Evolutionary conservation across 1,140 invertebrate species (phyloP), one percentile per base, ranked within the genome.

Genomic region (Teleogryllus occipitalis): DNA sequence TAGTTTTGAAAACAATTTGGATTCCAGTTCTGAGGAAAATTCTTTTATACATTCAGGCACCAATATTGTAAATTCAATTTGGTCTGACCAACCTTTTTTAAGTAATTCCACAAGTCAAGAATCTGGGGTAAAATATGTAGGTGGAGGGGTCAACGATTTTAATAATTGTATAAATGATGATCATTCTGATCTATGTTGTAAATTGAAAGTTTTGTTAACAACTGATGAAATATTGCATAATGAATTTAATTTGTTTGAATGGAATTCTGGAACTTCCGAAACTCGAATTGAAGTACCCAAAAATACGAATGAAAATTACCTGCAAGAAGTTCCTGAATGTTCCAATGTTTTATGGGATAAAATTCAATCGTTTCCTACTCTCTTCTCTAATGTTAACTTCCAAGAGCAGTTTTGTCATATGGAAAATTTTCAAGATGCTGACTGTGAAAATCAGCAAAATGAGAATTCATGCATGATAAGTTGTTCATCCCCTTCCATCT

Each of bases 51-150:
- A 76, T 22, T 84, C 85, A 81, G 85, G 86, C n/a, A 86, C 86
- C 8, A 86, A 86, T 82, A 86, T 87, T 47, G 87, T 83, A 22
- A 86, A 84, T 81, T 87, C 86, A 46, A 87, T 87, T 82, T 87
- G 86, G 86, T 85, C 85, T 47, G 78, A 82, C 18, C 65, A 79
- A 8, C 78, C 78, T 27, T 79, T 54, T 46, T 12, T 22, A 54
- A 54, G 73, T n/a, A 75, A 75, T 47, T 79, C 78, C 18, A 2
- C 73, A 12, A 72, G 73, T 8, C 78, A 79, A 27, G 72, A 74
- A 15, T 74, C 73, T 79, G 73, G 46, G 73, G 46, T 79, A 22
- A 72, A 74, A 21, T 77, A 48, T 77, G 15, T 12, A n/a, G 54
- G 54, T 18, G 18, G 18, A 65, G 10, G 10, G 18, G 18, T 65